Evolutionary conservation across 2,113 vertebrate species (phyloP), one percentile per base, ranked within the genome.

Genomic region (Etheostoma cragini): DNA sequence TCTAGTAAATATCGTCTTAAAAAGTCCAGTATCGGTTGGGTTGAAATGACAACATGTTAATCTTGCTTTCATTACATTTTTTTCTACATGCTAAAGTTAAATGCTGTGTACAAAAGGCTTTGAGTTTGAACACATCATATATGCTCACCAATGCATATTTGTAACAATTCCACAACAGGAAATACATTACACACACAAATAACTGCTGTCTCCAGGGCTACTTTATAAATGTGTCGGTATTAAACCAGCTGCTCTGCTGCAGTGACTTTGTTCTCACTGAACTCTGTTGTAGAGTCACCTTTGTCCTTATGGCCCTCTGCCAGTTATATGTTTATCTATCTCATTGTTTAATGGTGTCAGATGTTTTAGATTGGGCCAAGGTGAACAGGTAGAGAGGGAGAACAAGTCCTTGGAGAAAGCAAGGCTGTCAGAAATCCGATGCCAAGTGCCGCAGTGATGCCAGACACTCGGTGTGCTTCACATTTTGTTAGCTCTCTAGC

Each of bases 351-450:
- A 86, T 80, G 74, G 74, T 83, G 80, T 90, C 88, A 76, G 89
- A 91, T 86, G 65, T 77, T 87, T 81, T 76, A 78, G 79, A 81
- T 66, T 19, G 42, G 46, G 72, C 81, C 80, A 89, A 92, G 85
- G 85, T 86, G 87, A 91, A 60, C 89, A 88, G 88, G 87, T 85
- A 87, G 67, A 78, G 78, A 61, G 75, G 76, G 81, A 80, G 88
- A 80, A 65, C 12, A 65, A 88, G 85, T 86, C 87, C 87, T 88
- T 84, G 87, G 90, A 89, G 84, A 90, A 89, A 88, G 89, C 86
- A 87, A 87, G 89, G 84, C 87, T 90, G 87, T 92, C 84, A 88
- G 90, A 90, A 90, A 89, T 83, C 47, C 13, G 84, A 91, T 70
- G 83, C 92, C 83, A 82, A 81, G 85, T 38, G 10, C 82, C 24